phyloP scores from a whole-genome alignment of 2,113 vertebrate species.

The Tor tambroides region DNA sequence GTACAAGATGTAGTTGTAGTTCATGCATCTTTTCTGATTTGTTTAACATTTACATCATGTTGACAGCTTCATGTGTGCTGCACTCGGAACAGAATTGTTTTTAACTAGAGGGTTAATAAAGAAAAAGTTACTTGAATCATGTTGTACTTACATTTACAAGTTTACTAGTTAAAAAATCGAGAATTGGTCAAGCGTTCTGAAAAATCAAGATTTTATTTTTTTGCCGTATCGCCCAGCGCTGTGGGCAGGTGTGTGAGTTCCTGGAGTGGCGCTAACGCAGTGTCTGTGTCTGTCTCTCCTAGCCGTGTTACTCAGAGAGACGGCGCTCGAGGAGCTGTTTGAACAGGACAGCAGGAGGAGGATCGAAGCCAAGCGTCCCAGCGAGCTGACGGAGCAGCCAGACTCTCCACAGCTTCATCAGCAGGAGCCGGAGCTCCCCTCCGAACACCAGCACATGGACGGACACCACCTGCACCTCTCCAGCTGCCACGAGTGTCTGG shows the following conservation, averaged over 20 bases:
- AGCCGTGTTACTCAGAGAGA: constrained; percentile 85
- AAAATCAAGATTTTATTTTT: too few species aligned
- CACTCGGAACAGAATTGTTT: too few species aligned
- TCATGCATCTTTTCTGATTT: too few species aligned
- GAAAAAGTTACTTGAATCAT: too few species aligned
- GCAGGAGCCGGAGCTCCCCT: constrained; percentile 41
- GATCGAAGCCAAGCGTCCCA: neutral
- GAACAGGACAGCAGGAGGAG: constrained; percentile 45
- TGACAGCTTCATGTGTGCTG: too few species aligned
- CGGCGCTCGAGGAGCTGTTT: constrained; percentile 70
- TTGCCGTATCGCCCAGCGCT: too few species aligned
- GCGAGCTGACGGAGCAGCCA: neutral
- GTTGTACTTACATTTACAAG: too few species aligned
- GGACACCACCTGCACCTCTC: constrained; percentile 84
- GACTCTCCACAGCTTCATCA: neutral
- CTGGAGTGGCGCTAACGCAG: neutral
- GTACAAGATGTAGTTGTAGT: too few species aligned
- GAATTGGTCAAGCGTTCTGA: too few species aligned
- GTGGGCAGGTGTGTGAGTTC: neutral
- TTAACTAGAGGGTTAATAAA: too few species aligned
- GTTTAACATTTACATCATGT: too few species aligned
- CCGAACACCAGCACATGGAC: constrained; percentile 68
- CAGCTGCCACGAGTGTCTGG: constrained; percentile 90
- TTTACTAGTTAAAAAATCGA: too few species aligned
- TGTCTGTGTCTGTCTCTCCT: neutral